Evolutionary conservation across 2,797 vertebrate genomes (phyloP), one percentile per base, ranked within the genome.

Genomic region (Alosa sapidissima): DNA sequence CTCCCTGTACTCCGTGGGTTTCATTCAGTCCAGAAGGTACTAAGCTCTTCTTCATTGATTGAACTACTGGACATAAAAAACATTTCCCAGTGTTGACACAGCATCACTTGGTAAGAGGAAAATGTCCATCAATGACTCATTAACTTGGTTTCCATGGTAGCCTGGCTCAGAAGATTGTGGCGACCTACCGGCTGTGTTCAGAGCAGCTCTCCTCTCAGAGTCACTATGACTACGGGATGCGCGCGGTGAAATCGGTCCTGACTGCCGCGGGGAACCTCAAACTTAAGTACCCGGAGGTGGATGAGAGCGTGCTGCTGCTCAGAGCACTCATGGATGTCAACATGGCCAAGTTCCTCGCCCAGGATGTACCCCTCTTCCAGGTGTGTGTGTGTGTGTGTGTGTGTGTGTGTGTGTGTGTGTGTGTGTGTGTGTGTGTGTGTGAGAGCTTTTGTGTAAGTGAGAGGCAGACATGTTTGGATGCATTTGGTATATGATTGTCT

Each of bases 1-100:
- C 89, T 98, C 97, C 0, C 95, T 99, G 36, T 99, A 98, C 90
- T 99, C 98, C 1, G 98, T 98, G 97, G 98, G 98, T 72, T 99
- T 99, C 93, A 93, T 97, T 91, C 96, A 97, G 84, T 99, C 98
- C 62, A 96, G 96, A 91, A 98, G 96, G 98, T 98, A 93, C 81
- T 48, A 16, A 47, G 36, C 72, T 47, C 13, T 45, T 75, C 5
- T 41, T 78, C 41, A 5, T 78, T 78, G 6, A 45, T 47, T 21
- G 7, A 19, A 78, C 19, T 36, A 11, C 0, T 11, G 60, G 65
- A 41, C 33, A 75, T 14, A 41, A 21, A 1, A 19, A 5, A n/a
- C 41, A 13, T 47, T 19, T 47, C 7, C n/a, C 9, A 65, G 60
- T 47, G 13, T 45, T 47, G 7, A 24, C 58, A 62, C n/a, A 24